These are phyloP conservation scores for Sander lucioperca DNA, from an alignment of 2,113 vertebrate species.

Conservation along the genomic window DNA sequence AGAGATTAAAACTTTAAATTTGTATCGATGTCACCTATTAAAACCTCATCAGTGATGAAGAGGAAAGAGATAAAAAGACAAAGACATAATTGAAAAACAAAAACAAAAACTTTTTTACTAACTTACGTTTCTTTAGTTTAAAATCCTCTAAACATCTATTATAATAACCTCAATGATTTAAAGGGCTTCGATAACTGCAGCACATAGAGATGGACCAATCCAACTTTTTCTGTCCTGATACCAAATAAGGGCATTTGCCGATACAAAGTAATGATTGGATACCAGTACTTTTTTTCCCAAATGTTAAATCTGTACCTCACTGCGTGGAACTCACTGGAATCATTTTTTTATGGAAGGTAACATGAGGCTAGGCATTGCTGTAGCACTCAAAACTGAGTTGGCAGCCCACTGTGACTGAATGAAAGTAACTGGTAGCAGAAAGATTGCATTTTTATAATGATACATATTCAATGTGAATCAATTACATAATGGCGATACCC, in stretches of 20 bases:
- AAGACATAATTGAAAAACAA: not conserved
- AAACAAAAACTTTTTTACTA: not conserved
- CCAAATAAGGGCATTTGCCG: not conserved
- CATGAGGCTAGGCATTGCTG: not conserved
- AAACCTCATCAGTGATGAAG: slow-evolving; percentile 20
- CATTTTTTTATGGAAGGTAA: not conserved
- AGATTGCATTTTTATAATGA: not conserved
- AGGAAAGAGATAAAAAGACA: not conserved
- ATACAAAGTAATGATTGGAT: not conserved
- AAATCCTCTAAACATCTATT: not conserved
- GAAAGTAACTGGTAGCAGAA: not conserved
- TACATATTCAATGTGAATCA: not conserved
- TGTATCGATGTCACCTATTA: slow-evolving; percentile 6
- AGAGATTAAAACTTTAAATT: not conserved
- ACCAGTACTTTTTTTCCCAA: not conserved
- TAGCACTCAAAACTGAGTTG: not conserved
- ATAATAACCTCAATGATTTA: not conserved
- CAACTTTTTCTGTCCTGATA: not conserved
- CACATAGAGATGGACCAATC: not conserved
- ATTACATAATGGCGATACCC: not conserved
- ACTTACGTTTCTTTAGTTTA: no score
- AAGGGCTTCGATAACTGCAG: not conserved
- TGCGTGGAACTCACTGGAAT: not conserved
- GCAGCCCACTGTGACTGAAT: not conserved
- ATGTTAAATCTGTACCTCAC: not conserved